These are phyloP conservation scores for Brachionus plicatilis DNA, from an alignment of 1,140 invertebrate species.

Conservation along the genomic window DNA sequence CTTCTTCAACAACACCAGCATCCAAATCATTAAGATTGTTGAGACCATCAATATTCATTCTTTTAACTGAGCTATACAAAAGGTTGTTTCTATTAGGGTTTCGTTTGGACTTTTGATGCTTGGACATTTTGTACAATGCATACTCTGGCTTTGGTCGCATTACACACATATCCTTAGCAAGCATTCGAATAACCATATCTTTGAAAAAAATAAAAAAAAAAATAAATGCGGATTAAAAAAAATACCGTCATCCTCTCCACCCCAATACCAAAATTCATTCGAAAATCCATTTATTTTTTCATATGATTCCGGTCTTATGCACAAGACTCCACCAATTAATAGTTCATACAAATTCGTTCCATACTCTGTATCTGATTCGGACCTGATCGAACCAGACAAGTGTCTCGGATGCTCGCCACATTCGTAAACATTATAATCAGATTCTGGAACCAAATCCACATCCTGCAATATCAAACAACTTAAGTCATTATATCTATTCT, in stretches of 20 bases:
- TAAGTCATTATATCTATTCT: background rate
- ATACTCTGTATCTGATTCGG: background rate
- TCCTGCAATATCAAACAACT: constrained; percentile 84
- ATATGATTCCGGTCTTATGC: constrained; percentile 63
- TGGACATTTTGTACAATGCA: constrained; percentile 2
- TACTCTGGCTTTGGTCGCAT: background rate
- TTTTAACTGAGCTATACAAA: background rate
- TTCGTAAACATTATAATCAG: constrained; percentile 78
- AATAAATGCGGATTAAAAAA: background rate
- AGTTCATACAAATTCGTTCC: constrained; percentile 70
- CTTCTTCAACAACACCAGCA: background rate
- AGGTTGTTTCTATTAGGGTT: background rate
- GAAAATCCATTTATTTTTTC: constrained; percentile 80
- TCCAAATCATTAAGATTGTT: constrained; percentile 1
- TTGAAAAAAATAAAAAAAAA: background rate
- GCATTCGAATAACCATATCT: constrained; percentile 17
- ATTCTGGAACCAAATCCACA: constrained; percentile 81
- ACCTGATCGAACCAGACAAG: constrained; percentile 39
- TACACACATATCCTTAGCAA: constrained; percentile 1
- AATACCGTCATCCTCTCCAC: constrained; percentile 52
- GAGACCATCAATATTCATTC: background rate
- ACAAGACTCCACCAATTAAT: constrained; percentile 70
- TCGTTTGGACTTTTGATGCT: background rate
- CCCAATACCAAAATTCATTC: constrained; percentile 78
- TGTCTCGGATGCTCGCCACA: constrained; percentile 80